These are phyloP conservation scores for Eulemur rubriventer DNA, from an alignment of 2,797 vertebrate genomes.

Conservation along the genomic window DNA sequence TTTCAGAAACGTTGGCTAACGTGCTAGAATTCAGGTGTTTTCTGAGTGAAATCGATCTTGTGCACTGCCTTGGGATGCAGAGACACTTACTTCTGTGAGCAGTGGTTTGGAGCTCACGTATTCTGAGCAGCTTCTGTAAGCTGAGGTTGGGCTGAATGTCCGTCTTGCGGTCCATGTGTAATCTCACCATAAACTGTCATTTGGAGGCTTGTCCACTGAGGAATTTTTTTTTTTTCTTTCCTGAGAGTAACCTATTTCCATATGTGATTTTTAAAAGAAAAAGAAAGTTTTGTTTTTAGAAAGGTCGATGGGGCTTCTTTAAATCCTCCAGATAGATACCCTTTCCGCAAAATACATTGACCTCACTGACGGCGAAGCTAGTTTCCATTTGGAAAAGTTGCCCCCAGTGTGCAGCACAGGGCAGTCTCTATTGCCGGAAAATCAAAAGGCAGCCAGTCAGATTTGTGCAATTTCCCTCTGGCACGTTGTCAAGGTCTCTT, in stretches of 20 bases:
- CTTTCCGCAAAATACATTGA: neutral
- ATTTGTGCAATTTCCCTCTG: slow-evolving; percentile 34
- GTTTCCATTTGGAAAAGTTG: slow-evolving; percentile 7
- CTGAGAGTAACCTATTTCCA: neutral
- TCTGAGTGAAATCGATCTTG: neutral
- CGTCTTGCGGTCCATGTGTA: too few relatives aligned
- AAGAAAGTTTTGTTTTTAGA: neutral
- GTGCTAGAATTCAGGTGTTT: neutral
- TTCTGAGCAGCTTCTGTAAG: neutral
- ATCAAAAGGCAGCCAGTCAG: neutral
- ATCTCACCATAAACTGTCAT: neutral
- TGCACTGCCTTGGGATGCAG: neutral
- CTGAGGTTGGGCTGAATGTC: neutral
- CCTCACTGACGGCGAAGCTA: neutral
- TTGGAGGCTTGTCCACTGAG: neutral
- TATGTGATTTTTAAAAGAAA: neutral
- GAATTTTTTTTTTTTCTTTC: slow-evolving; percentile 27
- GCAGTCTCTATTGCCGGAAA: neutral
- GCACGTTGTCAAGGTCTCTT: neutral
- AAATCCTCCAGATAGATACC: neutral
- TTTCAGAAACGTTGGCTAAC: neutral
- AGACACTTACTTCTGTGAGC: neutral
- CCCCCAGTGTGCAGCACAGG: neutral
- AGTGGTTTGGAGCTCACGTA: neutral
- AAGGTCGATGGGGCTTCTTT: neutral